phyloP scores from a whole-genome alignment of 2,888 invertebrate genomes.

The Cryptophagus acutangulus region DNA sequence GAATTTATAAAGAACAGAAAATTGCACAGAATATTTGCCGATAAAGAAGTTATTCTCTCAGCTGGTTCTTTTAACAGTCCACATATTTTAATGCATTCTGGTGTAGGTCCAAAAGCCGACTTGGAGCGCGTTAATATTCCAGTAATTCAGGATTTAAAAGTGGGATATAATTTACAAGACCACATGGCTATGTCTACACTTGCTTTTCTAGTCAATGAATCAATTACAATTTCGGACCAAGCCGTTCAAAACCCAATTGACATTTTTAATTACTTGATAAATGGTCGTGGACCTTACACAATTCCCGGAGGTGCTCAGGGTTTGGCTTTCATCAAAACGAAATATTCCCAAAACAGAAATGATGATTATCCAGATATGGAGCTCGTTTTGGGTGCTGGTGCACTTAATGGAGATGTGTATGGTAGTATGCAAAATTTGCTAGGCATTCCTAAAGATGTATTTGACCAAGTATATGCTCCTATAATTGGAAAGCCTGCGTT shows the following conservation, averaged over 20 bases:
- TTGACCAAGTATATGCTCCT: constrained; percentile 53
- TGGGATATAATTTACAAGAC: constrained; percentile 79
- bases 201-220: constrained; percentile 67
- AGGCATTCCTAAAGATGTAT: constrained; percentile 61
- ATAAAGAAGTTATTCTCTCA: constrained; percentile 71
- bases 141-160: constrained; percentile 63
- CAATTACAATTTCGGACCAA: constrained; percentile 62
- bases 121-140: constrained; percentile 57
- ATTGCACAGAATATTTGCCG: constrained; percentile 54
- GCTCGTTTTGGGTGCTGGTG: constrained; percentile 72
- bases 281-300: constrained; percentile 66
- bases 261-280: constrained; percentile 58
- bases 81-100: constrained; percentile 80
- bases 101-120: constrained; percentile 66
- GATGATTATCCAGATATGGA: constrained; percentile 72
- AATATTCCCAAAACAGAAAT: constrained; percentile 47
- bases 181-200: constrained; percentile 70
- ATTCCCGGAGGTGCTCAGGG: constrained; percentile 75
- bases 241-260: constrained; percentile 51
- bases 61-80: constrained; percentile 82
- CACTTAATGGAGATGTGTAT: constrained; percentile 67
- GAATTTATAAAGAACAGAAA: constrained; percentile 61
- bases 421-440: constrained; percentile 61
- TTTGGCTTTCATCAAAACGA: constrained; percentile 68
- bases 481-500: constrained; percentile 56